phyloP scores from a whole-genome alignment of 2,797 vertebrate genomes.

The Acanthopagrus latus region DNA sequence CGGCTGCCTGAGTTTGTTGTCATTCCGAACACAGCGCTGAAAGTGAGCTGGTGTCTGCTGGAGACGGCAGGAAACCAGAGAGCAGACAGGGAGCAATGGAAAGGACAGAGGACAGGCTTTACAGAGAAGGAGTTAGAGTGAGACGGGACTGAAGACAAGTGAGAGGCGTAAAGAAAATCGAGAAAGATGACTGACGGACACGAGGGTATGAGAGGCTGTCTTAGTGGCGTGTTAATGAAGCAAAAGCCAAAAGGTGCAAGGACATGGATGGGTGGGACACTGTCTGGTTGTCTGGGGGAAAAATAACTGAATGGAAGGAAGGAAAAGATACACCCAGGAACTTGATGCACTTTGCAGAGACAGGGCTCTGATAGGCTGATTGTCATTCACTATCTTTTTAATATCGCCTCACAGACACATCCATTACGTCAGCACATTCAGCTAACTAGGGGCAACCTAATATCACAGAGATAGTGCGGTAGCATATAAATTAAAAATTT shows the following conservation, averaged over 20 bases:
- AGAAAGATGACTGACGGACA: slow-evolving; percentile 42
- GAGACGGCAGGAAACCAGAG: slow-evolving; percentile 75
- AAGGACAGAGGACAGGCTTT: slow-evolving; percentile 65
- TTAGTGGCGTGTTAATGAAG: slow-evolving; percentile 63
- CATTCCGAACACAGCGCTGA: slow-evolving; percentile 84
- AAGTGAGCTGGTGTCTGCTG: slow-evolving; percentile 75
- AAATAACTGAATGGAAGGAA: slow-evolving; percentile 87
- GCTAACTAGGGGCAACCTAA: slow-evolving; percentile 36
- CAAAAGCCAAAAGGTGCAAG: slow-evolving; percentile 57
- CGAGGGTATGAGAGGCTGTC: slow-evolving; percentile 28
- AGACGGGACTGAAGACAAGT: slow-evolving; percentile 60
- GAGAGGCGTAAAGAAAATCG: slow-evolving; percentile 48
- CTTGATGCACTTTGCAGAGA: slow-evolving; percentile 61
- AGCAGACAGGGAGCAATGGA: slow-evolving; percentile 65
- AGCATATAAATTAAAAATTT: slow-evolving; percentile 44
- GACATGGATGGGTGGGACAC: slow-evolving; percentile 44
- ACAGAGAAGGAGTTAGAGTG: slow-evolving; percentile 57
- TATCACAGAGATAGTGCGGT: slow-evolving; percentile 39
- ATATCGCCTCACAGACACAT: slow-evolving; percentile 36
- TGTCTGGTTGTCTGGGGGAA: slow-evolving; percentile 51
- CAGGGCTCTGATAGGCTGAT: slow-evolving; percentile 31
- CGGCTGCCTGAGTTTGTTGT: slow-evolving; percentile 77
- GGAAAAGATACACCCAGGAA: slow-evolving; percentile 40
- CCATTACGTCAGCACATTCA: slow-evolving; percentile 45
- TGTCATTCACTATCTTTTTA: slow-evolving; percentile 49